Conservation (phyloP, 2,113 vertebrate species). For the Rana temporaria region DNA sequence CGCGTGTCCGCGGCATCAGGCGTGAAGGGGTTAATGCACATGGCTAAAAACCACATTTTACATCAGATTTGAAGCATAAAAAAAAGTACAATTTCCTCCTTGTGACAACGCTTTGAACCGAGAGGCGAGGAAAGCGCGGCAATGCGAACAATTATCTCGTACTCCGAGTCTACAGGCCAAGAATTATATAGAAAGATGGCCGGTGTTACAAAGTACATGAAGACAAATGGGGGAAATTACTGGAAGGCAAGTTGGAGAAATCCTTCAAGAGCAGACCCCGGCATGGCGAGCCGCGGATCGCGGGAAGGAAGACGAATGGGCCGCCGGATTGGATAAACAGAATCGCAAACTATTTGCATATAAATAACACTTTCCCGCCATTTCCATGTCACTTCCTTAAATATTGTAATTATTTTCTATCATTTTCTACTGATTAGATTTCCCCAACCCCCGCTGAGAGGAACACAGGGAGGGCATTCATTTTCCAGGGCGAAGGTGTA, state of each 20-base stretch:
- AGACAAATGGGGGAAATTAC: slow-evolving; percentile 27
- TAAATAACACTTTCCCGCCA: not conserved
- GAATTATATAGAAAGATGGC: not conserved
- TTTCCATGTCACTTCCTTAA: not conserved
- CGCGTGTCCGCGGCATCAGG: too few relatives aligned
- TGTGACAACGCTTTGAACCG: not conserved
- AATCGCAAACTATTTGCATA: not conserved
- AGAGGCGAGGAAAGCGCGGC: not conserved
- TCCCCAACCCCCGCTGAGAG: not conserved
- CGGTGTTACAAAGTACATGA: slow-evolving; percentile 10
- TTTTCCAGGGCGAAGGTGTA: too few relatives aligned
- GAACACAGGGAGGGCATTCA: too few relatives aligned
- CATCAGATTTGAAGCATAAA: not conserved
- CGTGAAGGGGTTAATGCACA: too few relatives aligned
- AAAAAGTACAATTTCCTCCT: not conserved
- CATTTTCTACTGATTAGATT: not conserved
- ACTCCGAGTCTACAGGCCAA: not conserved
- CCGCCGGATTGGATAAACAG: not conserved
- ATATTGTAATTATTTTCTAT: slow-evolving; percentile 8
- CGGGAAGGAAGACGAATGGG: slow-evolving; percentile 3
- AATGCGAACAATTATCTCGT: not conserved
- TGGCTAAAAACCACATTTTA: too few relatives aligned
- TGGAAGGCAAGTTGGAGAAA: slow-evolving; percentile 16
- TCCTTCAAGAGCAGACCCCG: not conserved
- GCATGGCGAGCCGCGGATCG: not conserved